Base-by-base conservation (phyloP, 1,140 invertebrate species). In the Dufourea novaeangliae region DNA sequence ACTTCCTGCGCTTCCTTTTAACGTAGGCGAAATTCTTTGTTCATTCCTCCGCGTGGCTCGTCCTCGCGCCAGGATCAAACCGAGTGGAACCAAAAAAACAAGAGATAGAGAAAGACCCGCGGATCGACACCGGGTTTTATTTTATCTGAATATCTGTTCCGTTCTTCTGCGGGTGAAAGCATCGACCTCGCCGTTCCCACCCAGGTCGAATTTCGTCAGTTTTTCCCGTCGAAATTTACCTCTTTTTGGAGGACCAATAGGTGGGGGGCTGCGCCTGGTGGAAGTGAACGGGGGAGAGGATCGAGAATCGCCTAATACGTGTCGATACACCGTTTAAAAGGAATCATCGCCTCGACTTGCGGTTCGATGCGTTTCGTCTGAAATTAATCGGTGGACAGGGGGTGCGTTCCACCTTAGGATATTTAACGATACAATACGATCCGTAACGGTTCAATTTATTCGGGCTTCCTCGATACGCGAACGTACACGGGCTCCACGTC, bases 1-100 rank as follows among this genome's bases (percentile, higher is more conserved):
- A 69, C 54, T 63, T 79, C 41, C 62, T 77, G 76, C 72, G 70
- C 61, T 80, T 81, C 75, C 77, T 67, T 67, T 69, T 76, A 59
- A 69, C 64, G 41, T 52, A 46, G 73, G n/a, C 29, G 41, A 69
- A 76, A n/a, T n/a, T n/a, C n/a, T n/a, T 54, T 68, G 64, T 75
- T 75, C 61, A 66, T 76, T 76, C 83, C 70, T 69, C 56, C 29
- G 17, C 22, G 34, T 50, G 41, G 67, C 68, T 75, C 67, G 39
- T 61, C 63, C 56, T 14, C 7, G 39, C 17, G 29, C 32, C 32
- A 25, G 64, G 56, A n/a, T n/a, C n/a, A n/a, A 75, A 25, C 37
- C 63, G 22, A 57, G 50, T 37, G 64, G 66, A 68, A 75, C 29
- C 11, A 14, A 44, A 34, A 14, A 41, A 50, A n/a, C n/a, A n/a